Conservation (phyloP, 2,797 vertebrate genomes). For the Tapirus indicus region DNA sequence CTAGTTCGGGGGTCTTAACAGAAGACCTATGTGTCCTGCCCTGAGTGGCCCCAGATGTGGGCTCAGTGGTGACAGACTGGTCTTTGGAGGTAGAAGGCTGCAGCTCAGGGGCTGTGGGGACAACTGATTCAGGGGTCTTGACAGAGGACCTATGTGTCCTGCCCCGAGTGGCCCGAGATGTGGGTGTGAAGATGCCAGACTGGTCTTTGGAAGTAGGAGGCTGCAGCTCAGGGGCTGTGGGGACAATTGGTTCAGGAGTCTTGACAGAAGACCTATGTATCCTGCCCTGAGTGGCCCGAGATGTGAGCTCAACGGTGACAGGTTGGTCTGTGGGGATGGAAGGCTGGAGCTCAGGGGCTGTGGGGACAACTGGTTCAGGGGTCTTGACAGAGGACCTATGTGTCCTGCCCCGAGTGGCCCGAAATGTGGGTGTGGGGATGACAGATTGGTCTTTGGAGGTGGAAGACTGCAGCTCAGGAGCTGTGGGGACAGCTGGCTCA, state of each 20-base stretch:
- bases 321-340: not conserved
- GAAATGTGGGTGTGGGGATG: not conserved
- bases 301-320: not conserved
- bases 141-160: not conserved
- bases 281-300: not conserved
- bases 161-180: not conserved
- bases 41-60: not conserved
- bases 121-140: not conserved
- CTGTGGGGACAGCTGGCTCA: not conserved
- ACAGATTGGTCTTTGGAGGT: not conserved
- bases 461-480: not conserved
- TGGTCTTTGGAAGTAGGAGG: not conserved
- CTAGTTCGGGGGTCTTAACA: not conserved
- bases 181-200: not conserved
- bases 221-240: not conserved
- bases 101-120: not conserved
- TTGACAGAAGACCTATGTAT: not conserved
- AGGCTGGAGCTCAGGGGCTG: not conserved
- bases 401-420: not conserved
- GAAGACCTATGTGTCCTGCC: conserved; percentile 3
- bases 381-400: not conserved
- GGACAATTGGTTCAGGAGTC: not conserved
- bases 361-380: not conserved
- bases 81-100: not conserved
- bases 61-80: not conserved